Percentiles rank a stretch among this genome's conserved stretches.
phyloP scores from a whole-genome alignment of 2,797 vertebrate species.

The Acridotheres tristis region DNA sequence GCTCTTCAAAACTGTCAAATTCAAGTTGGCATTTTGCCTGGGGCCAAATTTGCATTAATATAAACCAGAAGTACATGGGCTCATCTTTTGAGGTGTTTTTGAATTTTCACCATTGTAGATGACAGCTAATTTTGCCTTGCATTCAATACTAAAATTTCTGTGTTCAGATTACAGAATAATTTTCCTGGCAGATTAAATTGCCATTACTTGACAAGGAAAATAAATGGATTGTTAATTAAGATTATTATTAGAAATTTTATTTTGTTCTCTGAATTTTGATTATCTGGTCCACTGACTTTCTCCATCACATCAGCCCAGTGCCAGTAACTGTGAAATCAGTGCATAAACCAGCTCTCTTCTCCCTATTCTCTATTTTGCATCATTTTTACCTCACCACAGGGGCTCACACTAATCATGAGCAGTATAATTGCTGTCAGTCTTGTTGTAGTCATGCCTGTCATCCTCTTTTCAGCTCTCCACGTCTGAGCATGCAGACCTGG shows the following conservation, averaged over 20 bases:
- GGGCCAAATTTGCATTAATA: not conserved
- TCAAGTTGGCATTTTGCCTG: not conserved
- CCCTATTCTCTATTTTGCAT: not conserved
- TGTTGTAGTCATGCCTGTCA: slow-evolving; percentile 23
- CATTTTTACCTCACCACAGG: slow-evolving; percentile 22
- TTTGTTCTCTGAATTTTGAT: slow-evolving; percentile 37
- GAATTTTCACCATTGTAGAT: not conserved
- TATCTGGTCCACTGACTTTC: slow-evolving; percentile 27
- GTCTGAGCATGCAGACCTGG: slow-evolving; percentile 37
- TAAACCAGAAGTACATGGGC: not conserved
- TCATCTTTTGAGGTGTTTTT: not conserved
- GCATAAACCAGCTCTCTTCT: not conserved
- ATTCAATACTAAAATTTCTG: not conserved
- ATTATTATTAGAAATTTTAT: slow-evolving; percentile 27
- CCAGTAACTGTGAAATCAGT: not conserved
- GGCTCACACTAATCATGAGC: slow-evolving; percentile 27
- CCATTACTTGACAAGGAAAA: not conserved
- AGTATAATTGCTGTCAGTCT: slow-evolving; percentile 39
- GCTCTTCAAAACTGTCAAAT: not conserved
- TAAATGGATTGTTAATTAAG: slow-evolving; percentile 33
- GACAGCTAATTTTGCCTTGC: not conserved
- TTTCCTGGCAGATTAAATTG: not conserved
- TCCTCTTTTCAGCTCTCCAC: not conserved
- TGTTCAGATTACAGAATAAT: not conserved
- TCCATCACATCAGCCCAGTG: not conserved